Conservation (phyloP, 2,113 vertebrate genomes). For the Engraulis encrasicolus region DNA sequence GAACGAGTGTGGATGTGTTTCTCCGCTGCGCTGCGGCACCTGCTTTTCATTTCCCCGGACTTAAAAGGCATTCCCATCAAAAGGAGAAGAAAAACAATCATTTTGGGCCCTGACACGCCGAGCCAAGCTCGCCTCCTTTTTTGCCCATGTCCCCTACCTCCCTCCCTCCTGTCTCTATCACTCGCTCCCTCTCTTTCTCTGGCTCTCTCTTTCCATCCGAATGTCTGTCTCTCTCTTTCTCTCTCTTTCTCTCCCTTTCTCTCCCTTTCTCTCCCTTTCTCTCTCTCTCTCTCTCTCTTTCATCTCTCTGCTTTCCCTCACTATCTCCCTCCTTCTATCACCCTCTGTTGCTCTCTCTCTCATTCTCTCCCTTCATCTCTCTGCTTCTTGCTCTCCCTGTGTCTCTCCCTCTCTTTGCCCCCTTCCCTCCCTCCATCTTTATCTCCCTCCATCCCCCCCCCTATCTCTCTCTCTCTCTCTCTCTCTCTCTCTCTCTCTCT, state of each 20-base stretch:
- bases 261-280: too few species aligned
- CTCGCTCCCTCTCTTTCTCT: conserved; percentile 46
- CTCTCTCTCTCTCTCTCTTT: not conserved
- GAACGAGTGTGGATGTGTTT: conserved; percentile 79
- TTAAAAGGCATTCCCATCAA: conserved; percentile 95
- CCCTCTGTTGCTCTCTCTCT: conserved; percentile 51
- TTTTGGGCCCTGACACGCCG: conserved; percentile 85
- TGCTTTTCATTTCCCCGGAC: conserved; percentile 96
- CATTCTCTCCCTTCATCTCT: not conserved
- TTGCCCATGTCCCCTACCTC: conserved; percentile 49
- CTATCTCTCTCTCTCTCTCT: conserved; percentile 51
- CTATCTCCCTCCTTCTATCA: conserved; percentile 21
- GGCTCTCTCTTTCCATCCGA: not conserved
- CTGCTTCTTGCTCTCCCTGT: not conserved
- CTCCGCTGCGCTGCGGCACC: conserved; percentile 90
- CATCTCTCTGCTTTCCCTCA: conserved; percentile 39
- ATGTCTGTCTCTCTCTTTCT: not conserved
- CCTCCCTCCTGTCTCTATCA: conserved; percentile 16
- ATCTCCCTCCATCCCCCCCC: not conserved
- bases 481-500: not conserved
- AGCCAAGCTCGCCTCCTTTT: conserved; percentile 60
- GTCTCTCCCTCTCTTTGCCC: conserved; percentile 26
- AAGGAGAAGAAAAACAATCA: conserved; percentile 86
- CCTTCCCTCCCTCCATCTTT: conserved; percentile 50
- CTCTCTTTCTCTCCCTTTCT: too few species aligned